phyloP scores from a whole-genome alignment of 2,888 invertebrate species.

The Ditylenchus weischeri region DNA sequence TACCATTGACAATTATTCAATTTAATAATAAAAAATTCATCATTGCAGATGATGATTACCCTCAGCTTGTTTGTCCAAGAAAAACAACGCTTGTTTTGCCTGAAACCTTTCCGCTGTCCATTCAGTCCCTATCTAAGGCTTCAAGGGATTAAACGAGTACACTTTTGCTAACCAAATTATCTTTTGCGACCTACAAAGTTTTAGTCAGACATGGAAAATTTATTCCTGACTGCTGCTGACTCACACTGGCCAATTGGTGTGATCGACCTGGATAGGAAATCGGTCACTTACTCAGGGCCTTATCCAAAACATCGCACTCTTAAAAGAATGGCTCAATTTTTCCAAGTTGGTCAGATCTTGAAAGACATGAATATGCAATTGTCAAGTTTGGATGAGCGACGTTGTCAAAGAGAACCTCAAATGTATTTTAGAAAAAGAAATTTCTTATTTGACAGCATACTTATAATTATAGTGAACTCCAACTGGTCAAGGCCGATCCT shows the following conservation, averaged over 20 bases:
- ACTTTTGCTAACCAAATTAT: slow-evolving; percentile 7
- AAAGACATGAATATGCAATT: slow-evolving; percentile 17
- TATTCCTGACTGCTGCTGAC: slow-evolving; percentile 20
- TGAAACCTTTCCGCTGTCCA: slow-evolving; percentile 40
- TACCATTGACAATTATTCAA: slow-evolving; percentile 2
- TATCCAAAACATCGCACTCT: slow-evolving; percentile 33
- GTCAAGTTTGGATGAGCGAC: slow-evolving; percentile 1
- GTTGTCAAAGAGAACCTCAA: slow-evolving; percentile 14
- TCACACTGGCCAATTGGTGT: slow-evolving; percentile 49
- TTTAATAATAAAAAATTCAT: background rate
- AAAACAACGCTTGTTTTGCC: slow-evolving; percentile 41
- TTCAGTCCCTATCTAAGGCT: slow-evolving; percentile 50
- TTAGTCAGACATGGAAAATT: slow-evolving; percentile 23
- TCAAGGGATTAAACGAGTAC: slow-evolving; percentile 47
- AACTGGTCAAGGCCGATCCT: slow-evolving; percentile 13
- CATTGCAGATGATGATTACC: slow-evolving; percentile 43
- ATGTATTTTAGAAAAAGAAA: slow-evolving; percentile 11
- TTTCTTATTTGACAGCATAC: background rate
- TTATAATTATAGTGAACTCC: slow-evolving; percentile 13
- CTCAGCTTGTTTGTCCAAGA: slow-evolving; percentile 46
- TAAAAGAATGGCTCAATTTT: slow-evolving; percentile 23
- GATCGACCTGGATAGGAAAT: slow-evolving; percentile 47
- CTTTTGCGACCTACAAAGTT: background rate
- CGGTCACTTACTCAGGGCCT: slow-evolving; percentile 46
- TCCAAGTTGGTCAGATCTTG: slow-evolving; percentile 20